A percentile compares a stretch with the other conserved stretches of the same genome.
Conservation (phyloP, 2,888 invertebrate genomes). For the Minunthozetes semirufus region DNA sequence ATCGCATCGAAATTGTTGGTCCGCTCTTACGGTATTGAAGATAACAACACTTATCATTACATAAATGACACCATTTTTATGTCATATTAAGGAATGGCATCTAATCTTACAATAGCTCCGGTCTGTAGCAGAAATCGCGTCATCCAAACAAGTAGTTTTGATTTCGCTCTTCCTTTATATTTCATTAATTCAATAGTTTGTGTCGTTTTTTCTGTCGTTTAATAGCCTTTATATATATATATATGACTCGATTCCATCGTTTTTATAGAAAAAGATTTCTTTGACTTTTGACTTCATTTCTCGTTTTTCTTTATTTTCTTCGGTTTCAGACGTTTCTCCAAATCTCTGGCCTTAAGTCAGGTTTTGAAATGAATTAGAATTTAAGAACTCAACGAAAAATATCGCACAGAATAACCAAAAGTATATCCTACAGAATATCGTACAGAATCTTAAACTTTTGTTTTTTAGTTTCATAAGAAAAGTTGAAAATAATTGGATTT, state of each 20-base stretch:
- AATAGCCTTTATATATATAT: not conserved
- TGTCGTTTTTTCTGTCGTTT: not conserved
- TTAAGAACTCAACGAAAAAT: not conserved
- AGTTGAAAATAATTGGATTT: conserved; percentile 14
- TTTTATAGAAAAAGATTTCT: not conserved
- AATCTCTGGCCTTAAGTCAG: not conserved
- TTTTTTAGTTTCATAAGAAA: not conserved
- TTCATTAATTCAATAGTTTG: conserved; percentile 12
- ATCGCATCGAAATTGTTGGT: conserved; percentile 10
- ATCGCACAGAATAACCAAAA: not conserved
- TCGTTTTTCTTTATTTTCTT: not conserved
- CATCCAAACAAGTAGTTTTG: conserved; percentile 1
- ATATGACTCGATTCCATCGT: not conserved
- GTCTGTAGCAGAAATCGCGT: not conserved
- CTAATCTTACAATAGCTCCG: not conserved
- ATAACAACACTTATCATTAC: conserved; percentile 25
- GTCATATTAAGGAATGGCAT: not conserved
- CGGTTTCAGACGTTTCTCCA: not conserved
- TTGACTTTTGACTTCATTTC: not conserved
- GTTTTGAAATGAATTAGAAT: not conserved
- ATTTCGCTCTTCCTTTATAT: conserved; percentile 9
- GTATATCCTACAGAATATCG: not conserved
- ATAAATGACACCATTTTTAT: conserved; percentile 21
- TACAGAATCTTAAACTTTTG: not conserved
- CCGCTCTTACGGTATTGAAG: conserved; percentile 5